Conservation (phyloP, 2,888 invertebrate species). For the Drosophila gaucha region DNA sequence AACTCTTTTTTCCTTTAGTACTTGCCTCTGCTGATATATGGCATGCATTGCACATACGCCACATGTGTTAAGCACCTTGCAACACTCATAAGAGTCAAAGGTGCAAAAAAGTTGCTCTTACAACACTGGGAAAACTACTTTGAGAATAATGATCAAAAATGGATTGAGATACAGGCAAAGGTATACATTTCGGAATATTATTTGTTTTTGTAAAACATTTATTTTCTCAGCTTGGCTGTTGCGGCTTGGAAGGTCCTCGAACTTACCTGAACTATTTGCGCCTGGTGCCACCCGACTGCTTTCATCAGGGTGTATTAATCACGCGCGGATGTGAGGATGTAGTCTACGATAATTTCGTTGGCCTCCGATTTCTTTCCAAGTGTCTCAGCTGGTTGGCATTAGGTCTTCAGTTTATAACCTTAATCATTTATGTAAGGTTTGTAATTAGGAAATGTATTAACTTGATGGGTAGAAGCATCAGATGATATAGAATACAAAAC, state of each 20-base stretch:
- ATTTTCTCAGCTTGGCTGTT: slow-evolving; percentile 36
- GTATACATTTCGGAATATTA: background rate
- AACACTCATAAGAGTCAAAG: background rate
- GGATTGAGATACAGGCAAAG: slow-evolving; percentile 30
- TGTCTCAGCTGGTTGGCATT: slow-evolving; percentile 21
- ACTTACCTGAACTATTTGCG: slow-evolving; percentile 40
- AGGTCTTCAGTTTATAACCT: background rate
- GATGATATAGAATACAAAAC: background rate
- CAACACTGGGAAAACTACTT: slow-evolving; percentile 20
- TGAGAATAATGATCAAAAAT: slow-evolving; percentile 24
- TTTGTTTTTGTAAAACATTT: rapidly evolving
- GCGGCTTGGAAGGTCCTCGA: slow-evolving; percentile 49
- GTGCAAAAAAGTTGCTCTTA: background rate
- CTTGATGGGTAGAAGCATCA: background rate
- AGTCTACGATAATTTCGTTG: slow-evolving; percentile 21
- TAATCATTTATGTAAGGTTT: background rate
- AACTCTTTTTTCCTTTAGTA: slow-evolving; percentile 19
- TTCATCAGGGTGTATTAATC: slow-evolving; percentile 6
- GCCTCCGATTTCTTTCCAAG: background rate
- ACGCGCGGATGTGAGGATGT: slow-evolving; percentile 36
- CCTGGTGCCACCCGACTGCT: slow-evolving; percentile 35
- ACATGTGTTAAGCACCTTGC: background rate
- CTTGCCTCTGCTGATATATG: slow-evolving; percentile 33
- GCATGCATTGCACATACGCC: background rate
- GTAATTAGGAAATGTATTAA: background rate